These are phyloP conservation scores for Polypedilum pembai DNA, from an alignment of 1,140 invertebrate genomes.

Conservation along the genomic window DNA sequence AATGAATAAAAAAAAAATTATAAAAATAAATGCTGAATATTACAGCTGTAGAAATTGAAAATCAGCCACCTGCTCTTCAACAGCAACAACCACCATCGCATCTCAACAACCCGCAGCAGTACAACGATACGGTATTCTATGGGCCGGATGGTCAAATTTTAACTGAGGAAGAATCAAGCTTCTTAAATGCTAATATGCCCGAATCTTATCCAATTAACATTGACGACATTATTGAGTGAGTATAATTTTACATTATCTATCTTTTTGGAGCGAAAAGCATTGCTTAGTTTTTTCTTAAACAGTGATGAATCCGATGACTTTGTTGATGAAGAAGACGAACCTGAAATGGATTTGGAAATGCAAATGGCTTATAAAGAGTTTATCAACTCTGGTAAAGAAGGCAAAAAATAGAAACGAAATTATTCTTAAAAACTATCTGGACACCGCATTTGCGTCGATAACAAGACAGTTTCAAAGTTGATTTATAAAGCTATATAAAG, in stretches of 20 bases:
- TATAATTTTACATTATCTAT: neutral
- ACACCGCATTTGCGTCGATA: neutral
- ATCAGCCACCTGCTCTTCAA: neutral
- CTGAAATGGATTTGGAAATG: constrained; percentile 50
- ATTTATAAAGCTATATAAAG: neutral
- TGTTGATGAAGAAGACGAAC: constrained; percentile 45
- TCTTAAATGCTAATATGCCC: constrained; percentile 38
- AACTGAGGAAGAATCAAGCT: constrained; percentile 47
- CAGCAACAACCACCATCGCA: neutral
- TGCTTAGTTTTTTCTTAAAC: constrained; percentile 36
- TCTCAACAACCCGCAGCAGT: constrained; percentile 33
- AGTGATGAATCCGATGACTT: constrained; percentile 44
- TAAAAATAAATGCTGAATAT: too few species aligned
- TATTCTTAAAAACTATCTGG: neutral
- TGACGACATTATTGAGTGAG: constrained; percentile 33
- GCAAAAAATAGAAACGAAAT: neutral
- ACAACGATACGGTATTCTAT: constrained; percentile 45
- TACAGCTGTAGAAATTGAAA: neutral
- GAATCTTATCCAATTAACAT: constrained; percentile 30
- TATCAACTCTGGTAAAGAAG: constrained; percentile 35
- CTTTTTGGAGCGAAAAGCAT: neutral
- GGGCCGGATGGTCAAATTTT: constrained; percentile 46
- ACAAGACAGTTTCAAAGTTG: neutral
- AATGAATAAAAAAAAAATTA: too few species aligned
- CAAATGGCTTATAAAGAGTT: constrained; percentile 48